Conservation (phyloP, 2,113 vertebrate species). For the Synodontis membranacea region DNA sequence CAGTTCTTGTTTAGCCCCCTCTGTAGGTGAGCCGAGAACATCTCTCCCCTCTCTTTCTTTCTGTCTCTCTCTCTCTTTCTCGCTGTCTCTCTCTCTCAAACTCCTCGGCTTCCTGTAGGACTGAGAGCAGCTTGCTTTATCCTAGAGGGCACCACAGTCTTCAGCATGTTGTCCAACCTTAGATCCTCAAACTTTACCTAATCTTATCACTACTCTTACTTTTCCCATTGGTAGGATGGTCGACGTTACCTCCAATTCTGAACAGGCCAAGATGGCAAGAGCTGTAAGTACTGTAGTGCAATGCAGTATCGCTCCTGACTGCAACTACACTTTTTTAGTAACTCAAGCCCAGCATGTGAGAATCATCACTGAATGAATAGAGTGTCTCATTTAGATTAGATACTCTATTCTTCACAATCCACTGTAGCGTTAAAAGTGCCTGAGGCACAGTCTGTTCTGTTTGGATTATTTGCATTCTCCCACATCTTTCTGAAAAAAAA, state of each 20-base stretch:
- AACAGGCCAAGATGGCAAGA: constrained; percentile 7
- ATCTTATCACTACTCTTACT: neutral
- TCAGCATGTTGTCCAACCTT: constrained; percentile 43
- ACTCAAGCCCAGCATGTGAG: constrained; percentile 46
- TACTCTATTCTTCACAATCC: constrained; percentile 49
- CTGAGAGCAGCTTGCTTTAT: constrained; percentile 49
- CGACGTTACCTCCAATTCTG: neutral
- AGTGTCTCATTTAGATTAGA: constrained; percentile 51
- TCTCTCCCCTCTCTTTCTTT: constrained; percentile 5
- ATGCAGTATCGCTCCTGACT: neutral
- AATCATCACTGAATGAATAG: constrained; percentile 52
- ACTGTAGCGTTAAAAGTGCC: constrained; percentile 43
- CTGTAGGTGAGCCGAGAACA: constrained; percentile 27
- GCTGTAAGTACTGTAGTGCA: neutral
- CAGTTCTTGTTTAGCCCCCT: constrained; percentile 35
- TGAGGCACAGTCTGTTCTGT: constrained; percentile 38
- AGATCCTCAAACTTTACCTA: constrained; percentile 49
- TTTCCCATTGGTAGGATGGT: neutral
- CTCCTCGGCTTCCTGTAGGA: constrained; percentile 39
- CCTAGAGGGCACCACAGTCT: constrained; percentile 67
- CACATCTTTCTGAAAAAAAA: constrained; percentile 33
- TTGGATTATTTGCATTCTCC: constrained; percentile 53
- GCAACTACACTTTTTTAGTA: constrained; percentile 9
- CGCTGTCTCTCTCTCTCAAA: neutral
- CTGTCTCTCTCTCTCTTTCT: neutral